Conservation (phyloP, 2,888 invertebrate genomes). For the Venustoraphidia nigricollis region DNA sequence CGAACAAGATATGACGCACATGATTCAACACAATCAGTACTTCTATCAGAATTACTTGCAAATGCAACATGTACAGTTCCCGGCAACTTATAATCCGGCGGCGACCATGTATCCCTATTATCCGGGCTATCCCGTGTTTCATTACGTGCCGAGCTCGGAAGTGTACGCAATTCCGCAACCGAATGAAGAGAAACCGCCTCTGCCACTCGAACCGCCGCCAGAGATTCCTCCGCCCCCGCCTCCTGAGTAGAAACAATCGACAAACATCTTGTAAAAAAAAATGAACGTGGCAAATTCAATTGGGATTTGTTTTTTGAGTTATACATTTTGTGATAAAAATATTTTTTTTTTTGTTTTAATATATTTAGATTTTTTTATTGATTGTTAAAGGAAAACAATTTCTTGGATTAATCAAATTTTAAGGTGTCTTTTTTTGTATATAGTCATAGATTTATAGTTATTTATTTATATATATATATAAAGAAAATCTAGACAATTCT, state of each 20-base stretch:
- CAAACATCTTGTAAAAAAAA: background rate
- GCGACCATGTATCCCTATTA: constrained; percentile 12
- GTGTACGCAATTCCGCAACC: constrained; percentile 18
- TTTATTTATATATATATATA: too few relatives aligned
- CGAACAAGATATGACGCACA: constrained; percentile 10
- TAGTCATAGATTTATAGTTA: too few relatives aligned
- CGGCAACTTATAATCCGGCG: background rate
- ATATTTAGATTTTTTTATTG: too few relatives aligned
- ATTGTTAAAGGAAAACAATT: too few relatives aligned
- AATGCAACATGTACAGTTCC: background rate
- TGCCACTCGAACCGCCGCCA: constrained; percentile 43
- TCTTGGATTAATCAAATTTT: too few relatives aligned
- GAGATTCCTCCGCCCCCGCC: constrained; percentile 46
- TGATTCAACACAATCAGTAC: constrained; percentile 7
- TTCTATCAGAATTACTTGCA: constrained; percentile 6
- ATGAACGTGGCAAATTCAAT: background rate
- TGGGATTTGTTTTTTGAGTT: background rate
- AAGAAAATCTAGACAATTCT: too few relatives aligned
- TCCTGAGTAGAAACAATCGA: constrained; percentile 21
- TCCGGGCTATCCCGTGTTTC: constrained; percentile 21
- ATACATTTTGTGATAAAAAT: background rate
- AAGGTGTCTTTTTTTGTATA: too few relatives aligned
- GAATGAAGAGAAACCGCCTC: constrained; percentile 28
- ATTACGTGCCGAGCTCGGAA: constrained; percentile 14
- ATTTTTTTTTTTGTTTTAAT: background rate